phyloP scores from a whole-genome alignment of 2,113 vertebrate genomes.

The Sialia sialis region DNA sequence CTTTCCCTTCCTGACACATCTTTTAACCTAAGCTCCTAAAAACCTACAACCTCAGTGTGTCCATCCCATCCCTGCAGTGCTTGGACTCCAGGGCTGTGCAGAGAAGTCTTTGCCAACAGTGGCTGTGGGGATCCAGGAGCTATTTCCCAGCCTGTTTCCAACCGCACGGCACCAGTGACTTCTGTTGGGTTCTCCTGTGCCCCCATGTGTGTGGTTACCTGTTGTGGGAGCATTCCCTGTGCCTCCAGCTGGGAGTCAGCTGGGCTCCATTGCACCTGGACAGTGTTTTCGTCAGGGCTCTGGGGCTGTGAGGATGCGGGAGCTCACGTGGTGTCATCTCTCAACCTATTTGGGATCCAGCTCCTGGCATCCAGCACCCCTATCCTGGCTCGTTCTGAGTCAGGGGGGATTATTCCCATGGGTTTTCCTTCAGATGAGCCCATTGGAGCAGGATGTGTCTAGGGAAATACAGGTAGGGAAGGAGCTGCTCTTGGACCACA shows the following conservation, averaged over 20 bases:
- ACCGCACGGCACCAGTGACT: rapidly evolving
- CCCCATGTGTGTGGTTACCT: rapidly evolving
- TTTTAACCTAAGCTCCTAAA: background rate
- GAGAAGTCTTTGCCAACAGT: background rate
- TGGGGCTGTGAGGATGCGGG: background rate
- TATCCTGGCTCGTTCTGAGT: rapidly evolving
- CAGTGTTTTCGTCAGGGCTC: background rate
- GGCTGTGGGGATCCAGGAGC: background rate
- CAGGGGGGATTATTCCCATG: background rate
- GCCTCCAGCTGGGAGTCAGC: background rate
- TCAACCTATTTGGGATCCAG: background rate
- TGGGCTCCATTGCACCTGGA: rapidly evolving
- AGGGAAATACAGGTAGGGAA: rapidly evolving
- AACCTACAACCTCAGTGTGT: rapidly evolving
- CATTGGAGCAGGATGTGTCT: rapidly evolving
- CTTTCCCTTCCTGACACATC: background rate
- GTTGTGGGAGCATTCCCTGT: background rate
- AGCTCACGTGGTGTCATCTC: rapidly evolving
- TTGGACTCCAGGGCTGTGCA: rapidly evolving
- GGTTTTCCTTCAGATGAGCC: background rate
- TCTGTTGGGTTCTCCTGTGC: background rate
- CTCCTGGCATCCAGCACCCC: background rate
- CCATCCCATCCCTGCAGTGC: rapidly evolving
- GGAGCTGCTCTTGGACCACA: rapidly evolving
- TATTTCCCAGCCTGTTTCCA: background rate